phyloP scores from a whole-genome alignment of 2,888 invertebrate genomes.

The Sycophila texana region DNA sequence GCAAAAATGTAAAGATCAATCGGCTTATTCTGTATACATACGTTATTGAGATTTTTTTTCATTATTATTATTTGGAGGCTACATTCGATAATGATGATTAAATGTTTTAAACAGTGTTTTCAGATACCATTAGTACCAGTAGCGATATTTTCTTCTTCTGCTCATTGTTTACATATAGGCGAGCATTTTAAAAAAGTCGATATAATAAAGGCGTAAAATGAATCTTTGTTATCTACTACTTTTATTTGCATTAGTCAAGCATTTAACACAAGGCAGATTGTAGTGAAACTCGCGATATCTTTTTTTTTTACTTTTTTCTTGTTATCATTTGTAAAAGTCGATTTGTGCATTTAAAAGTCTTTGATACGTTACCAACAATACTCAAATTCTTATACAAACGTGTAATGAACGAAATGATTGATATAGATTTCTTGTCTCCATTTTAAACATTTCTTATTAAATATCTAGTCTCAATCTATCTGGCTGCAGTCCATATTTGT shows the following conservation, averaged over 20 bases:
- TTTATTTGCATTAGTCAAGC: conserved; percentile 47
- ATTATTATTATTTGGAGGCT: conserved; percentile 41
- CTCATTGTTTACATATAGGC: conserved; percentile 26
- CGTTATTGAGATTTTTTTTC: conserved; percentile 41
- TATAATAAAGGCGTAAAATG: conserved; percentile 45
- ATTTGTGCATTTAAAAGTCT: conserved; percentile 57
- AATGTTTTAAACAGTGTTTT: conserved; percentile 50
- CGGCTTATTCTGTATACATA: conserved; percentile 22
- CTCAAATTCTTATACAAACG: conserved; percentile 53
- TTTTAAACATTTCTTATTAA: conserved; percentile 44
- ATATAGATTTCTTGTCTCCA: conserved; percentile 39
- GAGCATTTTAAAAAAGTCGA: conserved; percentile 41
- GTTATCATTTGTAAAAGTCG: conserved; percentile 51
- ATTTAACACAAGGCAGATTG: conserved; percentile 51
- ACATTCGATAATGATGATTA: conserved; percentile 47
- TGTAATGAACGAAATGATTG: conserved; percentile 43
- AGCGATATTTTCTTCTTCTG: conserved; percentile 47
- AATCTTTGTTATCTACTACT: conserved; percentile 37
- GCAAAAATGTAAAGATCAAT: conserved; percentile 44
- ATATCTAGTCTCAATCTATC: conserved; percentile 53
- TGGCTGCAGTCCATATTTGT: conserved; percentile 49
- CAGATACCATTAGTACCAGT: conserved; percentile 55
- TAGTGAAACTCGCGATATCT: conserved; percentile 46
- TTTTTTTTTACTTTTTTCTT: conserved; percentile 34
- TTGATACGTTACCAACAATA: conserved; percentile 51